A percentile compares a stretch with the other conserved stretches of the same genome.
phyloP scores from a whole-genome alignment of 2,888 invertebrate species.

The Drosophila colorata region DNA sequence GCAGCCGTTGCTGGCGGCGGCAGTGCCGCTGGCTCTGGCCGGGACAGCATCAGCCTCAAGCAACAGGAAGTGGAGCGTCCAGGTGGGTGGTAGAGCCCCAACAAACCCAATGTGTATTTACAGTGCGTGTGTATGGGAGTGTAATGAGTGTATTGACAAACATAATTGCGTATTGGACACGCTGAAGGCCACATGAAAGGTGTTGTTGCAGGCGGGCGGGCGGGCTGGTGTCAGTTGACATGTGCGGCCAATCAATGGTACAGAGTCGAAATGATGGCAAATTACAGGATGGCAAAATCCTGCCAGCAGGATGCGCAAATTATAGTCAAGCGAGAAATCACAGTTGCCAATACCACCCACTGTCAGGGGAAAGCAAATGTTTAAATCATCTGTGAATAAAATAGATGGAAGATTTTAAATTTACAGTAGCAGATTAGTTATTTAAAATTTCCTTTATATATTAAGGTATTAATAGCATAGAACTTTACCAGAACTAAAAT shows the following conservation, averaged over 20 bases:
- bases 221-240: slow-evolving; percentile 6
- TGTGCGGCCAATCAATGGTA: slow-evolving; percentile 49
- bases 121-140: not conserved
- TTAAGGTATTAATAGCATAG: no score
- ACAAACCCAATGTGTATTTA: slow-evolving; percentile 5
- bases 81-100: slow-evolving; percentile 85
- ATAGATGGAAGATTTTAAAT: not conserved
- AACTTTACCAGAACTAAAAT: no score
- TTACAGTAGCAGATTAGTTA: no score
- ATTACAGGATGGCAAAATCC: slow-evolving; percentile 40
- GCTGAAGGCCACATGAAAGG: not conserved
- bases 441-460: no score
- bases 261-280: slow-evolving; percentile 30
- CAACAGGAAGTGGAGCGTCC: slow-evolving; percentile 87
- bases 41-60: slow-evolving; percentile 86
- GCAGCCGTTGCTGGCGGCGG: slow-evolving; percentile 83
- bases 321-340: slow-evolving; percentile 40
- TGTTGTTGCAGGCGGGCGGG: not conserved
- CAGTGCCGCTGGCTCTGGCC: slow-evolving; percentile 42
- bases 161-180: slow-evolving; percentile 11
- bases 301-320: slow-evolving; percentile 33
- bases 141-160: not conserved
- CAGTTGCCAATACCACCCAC: slow-evolving; percentile 10
- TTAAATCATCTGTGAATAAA: not conserved
- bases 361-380: not conserved